Evolutionary conservation across 1,140 invertebrate species (phyloP), one percentile per base, ranked within the genome.

Genomic region (Phenacoccus solenopsis): DNA sequence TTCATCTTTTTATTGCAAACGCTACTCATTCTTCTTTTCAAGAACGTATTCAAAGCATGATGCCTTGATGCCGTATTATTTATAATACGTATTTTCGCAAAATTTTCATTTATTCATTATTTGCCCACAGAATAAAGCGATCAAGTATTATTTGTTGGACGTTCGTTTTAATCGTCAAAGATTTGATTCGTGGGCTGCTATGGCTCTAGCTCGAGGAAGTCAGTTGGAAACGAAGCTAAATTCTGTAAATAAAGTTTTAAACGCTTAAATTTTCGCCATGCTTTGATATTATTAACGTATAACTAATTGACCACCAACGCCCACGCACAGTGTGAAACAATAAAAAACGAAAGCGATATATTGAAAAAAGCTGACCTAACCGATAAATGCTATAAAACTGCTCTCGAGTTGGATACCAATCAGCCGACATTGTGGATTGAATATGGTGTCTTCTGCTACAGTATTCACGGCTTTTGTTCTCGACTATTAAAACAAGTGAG

Each of bases 181-280:
- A 61, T 83, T 96, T 61, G 92, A 94, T 79, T 93, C 94, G 0
- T 98, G 94, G 95, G 91, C 93, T 7, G 89, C 88, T 20, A 84
- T 96, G 77, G 90, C 92, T 0, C 82, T 96, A 70, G 87, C 91
- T 1, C 87, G 88, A 74, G 88, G 85, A 27, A 89, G 87, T 72
- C 84, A 87, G 75, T 81, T 96, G 61, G 93, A 94, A 75, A 87
- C 85, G 16, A 87, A 88, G 78, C 78, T 97, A 0, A 94, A 91
- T 77, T 90, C 86, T 49, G 75, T 75, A 70, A 74, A 72, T 72
- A 1, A 57, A 28, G 1, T 59, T 20, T 20, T 56, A 68, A n/a
- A 68, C 20, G 22, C 22, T n/a, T 21, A 67, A n/a, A 28, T 61
- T 57, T 35, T 35, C n/a, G n/a, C n/a, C n/a, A n/a, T n/a, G n/a